Conservation (phyloP, 2,797 vertebrate species). For the Eutrigla gurnardus region DNA sequence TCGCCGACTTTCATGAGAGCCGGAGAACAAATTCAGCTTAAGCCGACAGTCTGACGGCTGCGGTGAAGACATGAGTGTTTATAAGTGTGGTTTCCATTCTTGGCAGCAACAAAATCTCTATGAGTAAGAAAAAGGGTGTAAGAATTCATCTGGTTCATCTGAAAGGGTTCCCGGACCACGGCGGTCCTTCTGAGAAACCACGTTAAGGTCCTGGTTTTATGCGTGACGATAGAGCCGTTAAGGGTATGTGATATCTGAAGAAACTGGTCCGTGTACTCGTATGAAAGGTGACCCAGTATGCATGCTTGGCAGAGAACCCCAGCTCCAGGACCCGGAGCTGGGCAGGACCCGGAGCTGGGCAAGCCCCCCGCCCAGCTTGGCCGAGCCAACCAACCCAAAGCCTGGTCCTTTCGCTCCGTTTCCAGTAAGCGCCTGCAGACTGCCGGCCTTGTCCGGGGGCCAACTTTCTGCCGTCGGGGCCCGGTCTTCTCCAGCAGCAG, state of each 20-base stretch:
- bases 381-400: slow-evolving; percentile 63
- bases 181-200: neutral
- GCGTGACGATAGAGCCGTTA: too few relatives aligned
- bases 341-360: slow-evolving; percentile 57
- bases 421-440: slow-evolving; percentile 88
- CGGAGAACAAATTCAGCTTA: slow-evolving; percentile 20
- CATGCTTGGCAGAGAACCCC: slow-evolving; percentile 57
- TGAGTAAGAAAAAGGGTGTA: slow-evolving; percentile 8
- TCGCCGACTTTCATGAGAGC: slow-evolving; percentile 28
- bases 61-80: slow-evolving; percentile 57
- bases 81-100: slow-evolving; percentile 59
- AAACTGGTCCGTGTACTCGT: slow-evolving; percentile 29
- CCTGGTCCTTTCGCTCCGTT: slow-evolving; percentile 76
- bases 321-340: slow-evolving; percentile 55
- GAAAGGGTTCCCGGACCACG: neutral
- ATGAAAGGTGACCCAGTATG: slow-evolving; percentile 62
- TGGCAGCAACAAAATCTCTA: slow-evolving; percentile 37
- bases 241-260: slow-evolving; percentile 4
- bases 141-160: neutral
- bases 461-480: slow-evolving; percentile 86
- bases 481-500: slow-evolving; percentile 73
- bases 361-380: slow-evolving; percentile 49
- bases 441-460: slow-evolving; percentile 84
- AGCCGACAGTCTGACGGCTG: slow-evolving; percentile 34
- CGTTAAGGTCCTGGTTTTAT: too few relatives aligned